These are phyloP conservation scores for Laterallus jamaicensis DNA, from an alignment of 2,113 vertebrate species.

Conservation along the genomic window DNA sequence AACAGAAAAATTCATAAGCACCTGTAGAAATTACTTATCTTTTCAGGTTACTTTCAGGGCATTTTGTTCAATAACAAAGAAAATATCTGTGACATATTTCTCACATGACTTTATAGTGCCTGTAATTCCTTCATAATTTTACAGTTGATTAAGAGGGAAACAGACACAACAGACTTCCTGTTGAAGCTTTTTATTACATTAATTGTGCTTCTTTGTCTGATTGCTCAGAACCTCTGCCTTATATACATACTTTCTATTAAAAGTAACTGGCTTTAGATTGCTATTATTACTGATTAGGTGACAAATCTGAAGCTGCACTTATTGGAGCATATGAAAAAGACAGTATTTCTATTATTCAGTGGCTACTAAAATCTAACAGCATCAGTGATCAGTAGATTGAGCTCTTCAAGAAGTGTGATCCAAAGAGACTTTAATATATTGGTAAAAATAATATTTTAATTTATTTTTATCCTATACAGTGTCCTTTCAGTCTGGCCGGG, in stretches of 20 bases:
- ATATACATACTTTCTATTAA: constrained; percentile 8
- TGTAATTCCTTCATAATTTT: constrained; percentile 15
- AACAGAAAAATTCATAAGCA: neutral
- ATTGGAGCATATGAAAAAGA: neutral
- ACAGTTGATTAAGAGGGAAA: constrained; percentile 52
- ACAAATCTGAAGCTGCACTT: neutral
- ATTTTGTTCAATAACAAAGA: neutral
- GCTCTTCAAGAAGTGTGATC: neutral
- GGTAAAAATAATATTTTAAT: neutral
- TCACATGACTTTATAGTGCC: neutral
- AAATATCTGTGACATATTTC: neutral
- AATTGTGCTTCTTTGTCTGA: constrained; percentile 46
- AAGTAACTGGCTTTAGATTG: constrained; percentile 16
- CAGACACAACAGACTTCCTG: constrained; percentile 11
- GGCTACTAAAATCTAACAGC: neutral
- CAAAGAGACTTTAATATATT: neutral
- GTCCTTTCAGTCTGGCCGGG: neutral
- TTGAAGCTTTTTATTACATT: constrained; percentile 52
- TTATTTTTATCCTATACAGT: neutral
- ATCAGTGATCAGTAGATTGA: neutral
- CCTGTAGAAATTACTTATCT: neutral
- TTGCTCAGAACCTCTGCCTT: constrained; percentile 46
- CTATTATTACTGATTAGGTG: constrained; percentile 59
- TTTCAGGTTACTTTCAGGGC: neutral
- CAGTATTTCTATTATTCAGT: neutral